Conservation (phyloP, 2,797 vertebrate species). For the Melopsittacus undulatus region DNA sequence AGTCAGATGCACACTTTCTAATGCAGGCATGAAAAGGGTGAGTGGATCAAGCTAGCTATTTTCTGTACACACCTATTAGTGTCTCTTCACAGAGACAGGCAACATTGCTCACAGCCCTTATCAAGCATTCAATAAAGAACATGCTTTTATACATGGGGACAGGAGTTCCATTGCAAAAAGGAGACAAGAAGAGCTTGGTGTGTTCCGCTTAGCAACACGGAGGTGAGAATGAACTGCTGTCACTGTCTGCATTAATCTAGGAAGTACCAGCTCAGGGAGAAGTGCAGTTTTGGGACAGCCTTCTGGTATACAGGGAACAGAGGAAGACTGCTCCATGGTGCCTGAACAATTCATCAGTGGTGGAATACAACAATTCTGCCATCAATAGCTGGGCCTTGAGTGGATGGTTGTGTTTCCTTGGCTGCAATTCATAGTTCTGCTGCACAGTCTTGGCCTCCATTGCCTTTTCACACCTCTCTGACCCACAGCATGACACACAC, state of each 20-base stretch:
- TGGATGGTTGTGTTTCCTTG: background rate
- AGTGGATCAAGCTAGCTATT: background rate
- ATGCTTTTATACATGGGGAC: background rate
- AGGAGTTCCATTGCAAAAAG: background rate
- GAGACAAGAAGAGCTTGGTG: background rate
- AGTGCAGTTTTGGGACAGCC: background rate
- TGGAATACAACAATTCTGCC: background rate
- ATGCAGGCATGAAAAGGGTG: background rate
- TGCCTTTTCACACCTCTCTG: background rate
- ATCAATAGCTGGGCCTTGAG: background rate
- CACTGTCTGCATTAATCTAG: background rate
- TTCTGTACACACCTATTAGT: background rate
- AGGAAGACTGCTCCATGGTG: background rate
- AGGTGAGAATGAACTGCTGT: background rate
- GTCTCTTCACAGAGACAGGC: background rate
- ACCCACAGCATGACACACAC: background rate
- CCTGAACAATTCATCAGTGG: background rate
- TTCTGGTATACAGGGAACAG: background rate
- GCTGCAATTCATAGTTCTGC: background rate
- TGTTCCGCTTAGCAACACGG: background rate
- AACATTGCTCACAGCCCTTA: background rate
- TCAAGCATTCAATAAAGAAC: background rate
- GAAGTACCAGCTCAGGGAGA: background rate
- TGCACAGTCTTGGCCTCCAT: background rate
- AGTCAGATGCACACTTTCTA: too few relatives aligned